Evolutionary conservation across 2,797 vertebrate species (phyloP).

Genomic region (Dryobates pubescens): DNA sequence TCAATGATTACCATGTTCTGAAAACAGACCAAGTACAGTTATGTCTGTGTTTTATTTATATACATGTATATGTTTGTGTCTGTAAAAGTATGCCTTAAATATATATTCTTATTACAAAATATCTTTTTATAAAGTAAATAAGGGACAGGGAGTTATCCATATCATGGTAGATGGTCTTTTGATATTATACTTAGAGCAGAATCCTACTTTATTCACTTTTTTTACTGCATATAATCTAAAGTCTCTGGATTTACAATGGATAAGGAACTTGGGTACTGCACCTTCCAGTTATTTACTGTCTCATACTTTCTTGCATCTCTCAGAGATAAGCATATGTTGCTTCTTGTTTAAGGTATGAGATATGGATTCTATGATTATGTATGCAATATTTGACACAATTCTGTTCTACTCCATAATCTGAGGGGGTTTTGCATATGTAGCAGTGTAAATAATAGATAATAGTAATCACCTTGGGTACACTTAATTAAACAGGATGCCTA

Average conservation of each 20-base stretch:
- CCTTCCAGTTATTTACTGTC: background rate
- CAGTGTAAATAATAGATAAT: background rate
- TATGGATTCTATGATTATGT: background rate
- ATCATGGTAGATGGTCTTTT: background rate
- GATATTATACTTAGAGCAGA: background rate
- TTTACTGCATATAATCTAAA: background rate
- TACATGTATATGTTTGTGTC: background rate
- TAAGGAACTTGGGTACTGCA: background rate
- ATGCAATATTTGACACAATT: background rate
- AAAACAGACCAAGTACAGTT: background rate
- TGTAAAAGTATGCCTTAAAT: background rate
- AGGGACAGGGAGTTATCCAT: background rate
- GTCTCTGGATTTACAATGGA: background rate
- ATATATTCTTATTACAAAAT: background rate
- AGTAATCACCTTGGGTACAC: background rate
- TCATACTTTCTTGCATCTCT: background rate
- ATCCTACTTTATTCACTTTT: background rate
- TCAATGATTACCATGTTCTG: background rate
- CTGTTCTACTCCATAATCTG: background rate
- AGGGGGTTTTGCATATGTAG: background rate
- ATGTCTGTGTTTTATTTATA: background rate
- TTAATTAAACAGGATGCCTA: background rate
- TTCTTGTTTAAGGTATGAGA: background rate
- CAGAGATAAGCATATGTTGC: background rate
- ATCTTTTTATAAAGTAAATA: background rate